These are phyloP conservation scores for Apamea crenata DNA, from an alignment of 2,888 invertebrate genomes.

Conservation along the genomic window DNA sequence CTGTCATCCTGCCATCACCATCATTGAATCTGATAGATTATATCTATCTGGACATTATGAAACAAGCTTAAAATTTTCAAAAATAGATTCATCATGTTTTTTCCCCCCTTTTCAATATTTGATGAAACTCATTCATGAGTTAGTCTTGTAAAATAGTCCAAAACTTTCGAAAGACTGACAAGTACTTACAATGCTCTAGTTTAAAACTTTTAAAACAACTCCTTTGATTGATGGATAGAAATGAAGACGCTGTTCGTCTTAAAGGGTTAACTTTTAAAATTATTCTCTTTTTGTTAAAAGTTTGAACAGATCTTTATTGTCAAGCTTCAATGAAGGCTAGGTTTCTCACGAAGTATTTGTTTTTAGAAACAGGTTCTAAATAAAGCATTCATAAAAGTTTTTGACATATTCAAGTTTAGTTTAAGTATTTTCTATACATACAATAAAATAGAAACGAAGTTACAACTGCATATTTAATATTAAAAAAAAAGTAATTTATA, in stretches of 20 bases:
- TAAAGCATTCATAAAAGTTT: not conserved
- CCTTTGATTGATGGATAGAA: constrained; percentile 45
- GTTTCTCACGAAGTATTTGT: constrained; percentile 24
- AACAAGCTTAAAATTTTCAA: not conserved
- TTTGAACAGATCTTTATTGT: constrained; percentile 32
- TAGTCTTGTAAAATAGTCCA: constrained; percentile 7
- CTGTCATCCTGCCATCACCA: not conserved
- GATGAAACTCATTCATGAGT: not conserved
- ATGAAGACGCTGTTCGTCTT: constrained; percentile 4
- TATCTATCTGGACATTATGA: no score
- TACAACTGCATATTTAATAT: not conserved
- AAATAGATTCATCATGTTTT: not conserved
- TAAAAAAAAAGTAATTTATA: not conserved
- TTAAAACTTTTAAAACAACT: constrained; percentile 25
- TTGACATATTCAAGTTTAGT: not conserved
- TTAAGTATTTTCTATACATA: not conserved
- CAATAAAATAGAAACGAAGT: not conserved
- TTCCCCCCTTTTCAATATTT: not conserved
- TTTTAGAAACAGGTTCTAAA: not conserved
- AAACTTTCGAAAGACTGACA: constrained; percentile 34
- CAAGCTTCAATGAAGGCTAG: constrained; percentile 15
- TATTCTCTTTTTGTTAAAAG: constrained; percentile 31
- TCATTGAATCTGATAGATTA: not conserved
- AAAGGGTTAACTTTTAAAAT: constrained; percentile 51
- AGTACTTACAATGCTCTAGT: constrained; percentile 30